Conservation (phyloP, 2,113 vertebrate genomes). For the Eubucco bourcierii region DNA sequence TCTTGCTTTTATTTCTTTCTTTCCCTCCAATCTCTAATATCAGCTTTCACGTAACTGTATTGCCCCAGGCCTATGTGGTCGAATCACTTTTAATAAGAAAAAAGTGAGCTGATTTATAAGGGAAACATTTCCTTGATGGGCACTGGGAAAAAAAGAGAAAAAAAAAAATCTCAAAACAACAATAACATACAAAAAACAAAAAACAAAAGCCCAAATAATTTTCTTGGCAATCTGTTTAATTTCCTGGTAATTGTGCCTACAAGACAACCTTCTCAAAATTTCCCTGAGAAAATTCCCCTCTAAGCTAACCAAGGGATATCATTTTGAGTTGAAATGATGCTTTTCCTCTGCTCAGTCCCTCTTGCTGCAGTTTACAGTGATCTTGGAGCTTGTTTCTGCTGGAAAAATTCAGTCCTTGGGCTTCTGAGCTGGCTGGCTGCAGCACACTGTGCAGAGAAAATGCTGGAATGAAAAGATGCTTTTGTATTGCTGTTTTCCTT, state of each 20-base stretch:
- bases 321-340: constrained; percentile 28
- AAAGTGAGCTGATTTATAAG: constrained; percentile 48
- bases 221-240: constrained; percentile 58
- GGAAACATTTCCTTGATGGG: constrained; percentile 45
- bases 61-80: constrained; percentile 40
- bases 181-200: no score
- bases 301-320: constrained; percentile 38
- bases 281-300: constrained; percentile 27
- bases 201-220: neutral
- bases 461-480: constrained; percentile 13
- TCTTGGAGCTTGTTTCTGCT: neutral
- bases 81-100: constrained; percentile 43
- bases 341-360: neutral
- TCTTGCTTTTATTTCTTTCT: constrained; percentile 61
- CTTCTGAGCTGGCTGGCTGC: neutral
- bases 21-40: constrained; percentile 50
- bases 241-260: constrained; percentile 47
- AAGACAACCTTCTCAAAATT: constrained; percentile 40
- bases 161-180: neutral
- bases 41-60: constrained; percentile 57
- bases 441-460: neutral
- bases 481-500: constrained; percentile 9
- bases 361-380: neutral
- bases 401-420: neutral
- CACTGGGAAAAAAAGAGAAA: neutral